Evolutionary conservation across 2,113 vertebrate genomes (phyloP), one percentile per base, ranked within the genome.

Genomic region (Ictidomys tridecemlineatus): DNA sequence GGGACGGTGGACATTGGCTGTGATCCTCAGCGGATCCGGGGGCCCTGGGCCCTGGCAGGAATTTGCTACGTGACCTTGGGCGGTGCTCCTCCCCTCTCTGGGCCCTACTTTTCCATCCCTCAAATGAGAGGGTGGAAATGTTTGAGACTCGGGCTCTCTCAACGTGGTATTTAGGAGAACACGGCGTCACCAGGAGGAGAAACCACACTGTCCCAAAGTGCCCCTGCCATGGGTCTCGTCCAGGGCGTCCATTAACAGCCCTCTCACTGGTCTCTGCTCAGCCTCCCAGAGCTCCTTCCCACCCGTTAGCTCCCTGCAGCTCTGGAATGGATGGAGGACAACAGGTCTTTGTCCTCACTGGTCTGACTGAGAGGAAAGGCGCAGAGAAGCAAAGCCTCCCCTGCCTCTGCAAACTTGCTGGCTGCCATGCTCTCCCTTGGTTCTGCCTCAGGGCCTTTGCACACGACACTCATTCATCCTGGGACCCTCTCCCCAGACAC

Each of bases 381-480:
- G 65, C 76, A 90, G 37, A 88, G 67, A 93, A 73, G 48, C 63
- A 61, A 85, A 4, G n/a, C 18, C 69, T 32, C n/a, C 1, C 48
- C 20, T 48, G 39, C 20, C 28, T 22, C 11, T 83, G 28, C n/a
- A 37, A 13, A 48, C 42, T 51, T 5, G 78, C 39, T 34, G 22
- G 48, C 51, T 63, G 20, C 34, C 20, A 14, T 53, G 58, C 69
- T n/a, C 32, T 61, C n/a, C 39, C 48, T 20, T 13, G 10, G 0
- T 5, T 79, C 93, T 92, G 72, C 51, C 91, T 73, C 91, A 92
- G 92, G 92, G 30, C 58, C 96, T 97, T 97, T 92, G 94, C 91
- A 87, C 45, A 18, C 9, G 51, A 24, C 32, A 56, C 11, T 0
- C 17, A 12, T 8, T 77, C 70, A 37, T 0, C 39, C 34, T n/a